Percentiles rank a stretch among this genome's conserved stretches.
These are phyloP conservation scores for Punctoribates punctum DNA, from an alignment of 2,888 invertebrate species.

Conservation along the genomic window DNA sequence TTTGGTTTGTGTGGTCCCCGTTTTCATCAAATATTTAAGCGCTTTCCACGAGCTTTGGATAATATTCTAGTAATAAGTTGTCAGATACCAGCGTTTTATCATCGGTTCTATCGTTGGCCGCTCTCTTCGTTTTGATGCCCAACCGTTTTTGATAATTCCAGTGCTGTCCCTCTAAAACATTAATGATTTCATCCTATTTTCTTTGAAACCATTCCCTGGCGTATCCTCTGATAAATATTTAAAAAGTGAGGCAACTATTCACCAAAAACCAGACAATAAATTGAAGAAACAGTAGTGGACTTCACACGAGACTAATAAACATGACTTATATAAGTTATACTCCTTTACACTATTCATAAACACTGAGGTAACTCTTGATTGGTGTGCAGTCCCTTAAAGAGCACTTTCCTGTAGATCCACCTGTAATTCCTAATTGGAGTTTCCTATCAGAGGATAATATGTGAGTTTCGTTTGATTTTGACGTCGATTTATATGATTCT, in stretches of 20 bases:
- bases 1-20: not conserved
- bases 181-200: conserved; percentile 21
- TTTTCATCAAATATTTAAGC: not conserved
- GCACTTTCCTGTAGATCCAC: not conserved
- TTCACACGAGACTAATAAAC: conserved; percentile 24
- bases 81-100: conserved; percentile 14
- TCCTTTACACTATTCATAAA: not conserved
- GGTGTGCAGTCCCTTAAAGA: not conserved
- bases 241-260: not conserved
- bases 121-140: not conserved
- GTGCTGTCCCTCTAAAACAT: conserved; percentile 23
- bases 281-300: not conserved
- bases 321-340: conserved; percentile 8
- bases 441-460: not conserved
- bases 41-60: not conserved
- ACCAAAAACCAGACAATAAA: not conserved
- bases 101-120: not conserved
- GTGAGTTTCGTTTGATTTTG: not conserved
- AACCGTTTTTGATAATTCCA: not conserved
- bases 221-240: conserved; percentile 9
- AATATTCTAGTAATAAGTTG: conserved; percentile 21
- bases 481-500: not conserved
- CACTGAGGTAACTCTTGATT: not conserved
- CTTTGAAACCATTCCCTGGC: not conserved
- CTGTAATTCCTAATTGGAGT: not conserved